Percentiles rank a stretch among this genome's conserved stretches.
Evolutionary conservation across 2,797 vertebrate genomes (phyloP).

Genomic region (Telmatherina bonti): DNA sequence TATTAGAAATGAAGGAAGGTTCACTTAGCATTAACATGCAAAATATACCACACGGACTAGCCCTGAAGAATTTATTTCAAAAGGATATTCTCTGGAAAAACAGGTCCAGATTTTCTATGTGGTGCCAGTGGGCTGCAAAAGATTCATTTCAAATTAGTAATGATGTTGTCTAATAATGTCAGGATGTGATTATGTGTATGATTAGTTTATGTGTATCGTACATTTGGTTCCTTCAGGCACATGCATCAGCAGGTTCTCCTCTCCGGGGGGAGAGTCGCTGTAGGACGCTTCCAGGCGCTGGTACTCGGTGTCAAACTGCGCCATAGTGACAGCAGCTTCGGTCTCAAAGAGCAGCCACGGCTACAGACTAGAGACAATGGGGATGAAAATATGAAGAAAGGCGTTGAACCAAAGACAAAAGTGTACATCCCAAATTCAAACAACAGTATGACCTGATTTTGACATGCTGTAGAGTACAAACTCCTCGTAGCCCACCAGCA

Average conservation of each 20-base stretch:
- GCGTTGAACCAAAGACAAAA: neutral
- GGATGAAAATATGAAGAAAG: neutral
- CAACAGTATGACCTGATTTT: constrained; percentile 3
- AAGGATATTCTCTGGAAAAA: constrained; percentile 99
- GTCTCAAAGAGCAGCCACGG: constrained; percentile 55
- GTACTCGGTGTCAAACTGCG: constrained; percentile 95
- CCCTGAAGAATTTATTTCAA: constrained; percentile 53
- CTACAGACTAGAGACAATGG: constrained; percentile 61
- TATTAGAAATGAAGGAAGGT: neutral
- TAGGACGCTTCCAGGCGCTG: constrained; percentile 96
- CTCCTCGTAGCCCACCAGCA: neutral
- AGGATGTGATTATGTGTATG: neutral
- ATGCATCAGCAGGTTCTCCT: constrained; percentile 93
- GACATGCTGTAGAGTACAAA: neutral
- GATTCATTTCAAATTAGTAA: constrained; percentile 19
- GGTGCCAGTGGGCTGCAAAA: constrained; percentile 94
- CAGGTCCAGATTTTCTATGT: constrained; percentile 98
- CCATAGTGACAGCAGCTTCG: constrained; percentile 83
- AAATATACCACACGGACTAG: neutral
- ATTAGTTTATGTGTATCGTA: constrained; percentile 71
- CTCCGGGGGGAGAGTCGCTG: constrained; percentile 94
- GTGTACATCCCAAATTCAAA: neutral
- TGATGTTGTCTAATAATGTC: neutral
- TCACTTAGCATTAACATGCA: neutral
- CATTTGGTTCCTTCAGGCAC: constrained; percentile 96